Evolutionary conservation across 2,888 invertebrate genomes (phyloP), one percentile per base, ranked within the genome.

Genomic region (Ornithoptera priamus): DNA sequence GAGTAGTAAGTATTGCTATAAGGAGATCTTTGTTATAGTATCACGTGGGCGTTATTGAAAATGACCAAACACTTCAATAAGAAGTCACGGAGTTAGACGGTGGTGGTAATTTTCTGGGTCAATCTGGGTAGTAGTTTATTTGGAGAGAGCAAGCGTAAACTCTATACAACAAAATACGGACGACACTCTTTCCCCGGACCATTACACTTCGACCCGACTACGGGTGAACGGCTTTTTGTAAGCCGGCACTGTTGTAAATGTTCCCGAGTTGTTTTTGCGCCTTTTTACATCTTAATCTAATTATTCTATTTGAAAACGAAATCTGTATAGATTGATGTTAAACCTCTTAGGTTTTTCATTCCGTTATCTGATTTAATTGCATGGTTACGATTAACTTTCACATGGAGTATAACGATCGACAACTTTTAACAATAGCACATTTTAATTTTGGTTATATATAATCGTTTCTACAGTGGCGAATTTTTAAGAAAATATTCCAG

Each of bases 121-220:
- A 89, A 88, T 88, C 85, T 84, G 80, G 76, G 77, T 80, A 76
- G 85, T 85, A 85, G 86, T 89, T 88, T 87, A 85, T 88, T 87
- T 86, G 84, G 83, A 81, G 83, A 84, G 83, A 85, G 82, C 78
- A 79, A 79, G 78, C 80, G 79, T 81, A 79, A 81, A 81, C 82
- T 81, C 81, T 80, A 82, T 82, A 82, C 77, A 75, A 76, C 78
- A 76, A 78, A 81, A 82, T 81, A 82, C 80, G 77, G 78, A 78
- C 77, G 81, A 77, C 80, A 73, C 73, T 73, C 70, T 72, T 69
- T 74, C 73, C 73, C 72, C 72, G 74, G 72, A 72, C 73, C 72
- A 73, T 75, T 74, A 72, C 72, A 72, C 72, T 68, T 56, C 30
- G 65, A 67, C 61, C 42, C 56, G 65, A 46, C 61, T 65, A 59